These are phyloP conservation scores for Burhinus bistriatus DNA, from an alignment of 2,113 vertebrate species.

Conservation along the genomic window DNA sequence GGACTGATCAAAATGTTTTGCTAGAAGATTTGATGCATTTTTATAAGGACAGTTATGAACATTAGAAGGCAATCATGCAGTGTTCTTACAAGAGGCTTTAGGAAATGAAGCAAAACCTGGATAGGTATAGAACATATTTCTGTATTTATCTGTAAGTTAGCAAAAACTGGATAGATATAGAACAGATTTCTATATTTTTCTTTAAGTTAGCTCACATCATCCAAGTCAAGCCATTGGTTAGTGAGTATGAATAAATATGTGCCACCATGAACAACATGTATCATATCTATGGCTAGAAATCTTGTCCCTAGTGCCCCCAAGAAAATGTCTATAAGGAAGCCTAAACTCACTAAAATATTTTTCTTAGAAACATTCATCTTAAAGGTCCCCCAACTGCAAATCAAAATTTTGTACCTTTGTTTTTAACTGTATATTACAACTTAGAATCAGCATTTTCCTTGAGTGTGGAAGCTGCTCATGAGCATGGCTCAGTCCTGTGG, in stretches of 20 bases:
- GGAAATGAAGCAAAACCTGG: not conserved
- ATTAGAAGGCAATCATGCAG: not conserved
- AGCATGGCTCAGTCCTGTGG: not conserved
- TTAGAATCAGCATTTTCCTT: not conserved
- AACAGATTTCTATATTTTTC: not conserved
- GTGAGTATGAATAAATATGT: not conserved
- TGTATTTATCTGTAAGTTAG: not conserved
- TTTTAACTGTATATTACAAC: not conserved
- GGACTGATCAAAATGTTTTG: not conserved
- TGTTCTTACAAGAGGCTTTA: not conserved
- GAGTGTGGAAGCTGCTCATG: not conserved
- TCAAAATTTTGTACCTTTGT: not conserved
- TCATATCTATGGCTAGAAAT: fast-evolving
- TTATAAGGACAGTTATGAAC: not conserved
- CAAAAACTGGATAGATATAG: not conserved
- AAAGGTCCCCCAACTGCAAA: not conserved
- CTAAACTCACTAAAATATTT: not conserved
- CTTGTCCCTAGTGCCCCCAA: not conserved
- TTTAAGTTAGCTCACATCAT: not conserved
- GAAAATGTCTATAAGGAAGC: not conserved
- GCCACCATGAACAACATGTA: not conserved
- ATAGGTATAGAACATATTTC: not conserved
- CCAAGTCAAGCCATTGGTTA: not conserved
- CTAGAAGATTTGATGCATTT: not conserved
- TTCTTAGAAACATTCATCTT: not conserved